Evolutionary conservation across 2,888 invertebrate genomes (phyloP).

Genomic region (Phlogophora meticulosa): DNA sequence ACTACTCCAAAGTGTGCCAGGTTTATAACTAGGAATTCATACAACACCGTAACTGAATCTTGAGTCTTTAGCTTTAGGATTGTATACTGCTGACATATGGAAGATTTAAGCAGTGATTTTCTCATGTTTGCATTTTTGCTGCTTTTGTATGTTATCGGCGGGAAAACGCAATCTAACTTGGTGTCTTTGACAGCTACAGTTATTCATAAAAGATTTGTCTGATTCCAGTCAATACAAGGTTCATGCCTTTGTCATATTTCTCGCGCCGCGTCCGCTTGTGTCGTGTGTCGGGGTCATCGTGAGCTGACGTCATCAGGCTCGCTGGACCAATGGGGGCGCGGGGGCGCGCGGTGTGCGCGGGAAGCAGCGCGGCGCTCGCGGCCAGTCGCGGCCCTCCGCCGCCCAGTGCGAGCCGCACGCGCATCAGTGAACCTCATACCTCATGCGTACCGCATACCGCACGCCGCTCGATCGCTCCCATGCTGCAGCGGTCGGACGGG

Average conservation of each 20-base stretch:
- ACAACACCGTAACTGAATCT: too few relatives aligned
- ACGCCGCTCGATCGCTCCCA: conserved; percentile 82
- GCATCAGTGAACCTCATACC: conserved; percentile 68
- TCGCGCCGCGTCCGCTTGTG: conserved; percentile 59
- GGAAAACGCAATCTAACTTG: too few relatives aligned
- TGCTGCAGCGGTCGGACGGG: conserved; percentile 76
- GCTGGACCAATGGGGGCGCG: conserved; percentile 76
- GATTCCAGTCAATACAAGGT: conserved; percentile 18
- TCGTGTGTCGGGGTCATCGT: conserved; percentile 71
- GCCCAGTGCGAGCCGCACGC: conserved; percentile 81
- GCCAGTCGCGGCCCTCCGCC: conserved; percentile 82
- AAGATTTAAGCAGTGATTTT: too few relatives aligned
- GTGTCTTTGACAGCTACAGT: not conserved
- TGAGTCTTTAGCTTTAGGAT: too few relatives aligned
- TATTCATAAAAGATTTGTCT: not conserved
- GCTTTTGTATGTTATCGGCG: too few relatives aligned
- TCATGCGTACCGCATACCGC: conserved; percentile 73
- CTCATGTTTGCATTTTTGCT: too few relatives aligned
- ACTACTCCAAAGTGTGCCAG: not conserved
- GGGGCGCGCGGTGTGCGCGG: conserved; percentile 66
- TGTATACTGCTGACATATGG: too few relatives aligned
- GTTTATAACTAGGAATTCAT: not conserved
- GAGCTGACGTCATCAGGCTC: conserved; percentile 84
- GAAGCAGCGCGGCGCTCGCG: conserved; percentile 74
- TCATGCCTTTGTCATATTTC: conserved; percentile 39